Evolutionary conservation across 2,888 invertebrate species (phyloP), one percentile per base, ranked within the genome.

Genomic region (Amiota mariae): DNA sequence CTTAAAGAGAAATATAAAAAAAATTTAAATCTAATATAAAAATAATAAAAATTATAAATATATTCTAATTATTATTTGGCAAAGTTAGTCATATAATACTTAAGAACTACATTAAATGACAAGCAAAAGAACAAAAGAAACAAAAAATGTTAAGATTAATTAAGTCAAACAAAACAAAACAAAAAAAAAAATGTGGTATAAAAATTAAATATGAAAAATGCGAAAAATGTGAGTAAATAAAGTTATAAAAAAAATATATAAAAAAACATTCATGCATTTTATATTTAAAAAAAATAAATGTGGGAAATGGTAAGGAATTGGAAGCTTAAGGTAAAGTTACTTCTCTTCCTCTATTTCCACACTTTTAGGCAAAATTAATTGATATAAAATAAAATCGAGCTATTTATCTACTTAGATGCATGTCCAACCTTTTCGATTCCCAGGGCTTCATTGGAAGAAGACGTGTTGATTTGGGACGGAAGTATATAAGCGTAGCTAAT

Each of bases 101-200:
- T 36, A 36, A 4, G 36, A 6, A 36, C 36, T 36, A 36, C 36
- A 36, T 0, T 36, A 36, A 36, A 36, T 36, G 36, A 36, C 36
- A 36, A 36, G 36, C 36, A 36, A 36, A 9, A 61, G 3, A 24
- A 11, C 13, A 63, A 63, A 63, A 24, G n/a, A 18, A n/a, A n/a
- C n/a, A n/a, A n/a, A 63, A 63, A 24, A 24, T 68, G 67, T 68
- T 68, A 54, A 68, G 54, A 68, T 68, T 54, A 68, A 68, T 54
- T 54, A 68, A 24, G 36, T 24, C n/a, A 64, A 48, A 57, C 1
- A 57, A n/a, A 57, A 57, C 9, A 57, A 18, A n/a, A 57, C 24
- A 66, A 76, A 70, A 63, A 70, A 72, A 64, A 57, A 74, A 74
- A 72, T 76, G 67, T 75, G 77, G 73, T 71, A 73, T 76, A 74